A percentile compares a stretch with the other conserved stretches of the same genome.
phyloP scores from a whole-genome alignment of 1,140 invertebrate genomes.

The Dendroctonus ponderosae region DNA sequence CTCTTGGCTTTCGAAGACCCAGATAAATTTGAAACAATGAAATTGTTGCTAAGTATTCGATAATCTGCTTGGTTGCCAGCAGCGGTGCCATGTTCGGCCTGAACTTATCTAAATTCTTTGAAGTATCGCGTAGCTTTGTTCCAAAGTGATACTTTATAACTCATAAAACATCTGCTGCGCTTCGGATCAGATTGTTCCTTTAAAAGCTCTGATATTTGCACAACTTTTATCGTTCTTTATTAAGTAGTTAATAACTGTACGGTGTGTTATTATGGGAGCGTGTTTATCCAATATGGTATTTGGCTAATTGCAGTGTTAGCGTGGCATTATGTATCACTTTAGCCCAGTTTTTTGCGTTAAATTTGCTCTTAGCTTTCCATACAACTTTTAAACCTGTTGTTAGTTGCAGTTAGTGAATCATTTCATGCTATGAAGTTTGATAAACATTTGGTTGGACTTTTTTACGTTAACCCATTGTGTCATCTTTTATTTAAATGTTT shows the following conservation, averaged over 20 bases:
- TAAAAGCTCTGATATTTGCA: conserved; percentile 13
- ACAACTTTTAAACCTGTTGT: too few relatives aligned
- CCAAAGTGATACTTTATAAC: conserved; percentile 10
- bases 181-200: not conserved
- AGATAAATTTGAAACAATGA: conserved; percentile 31
- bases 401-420: too few relatives aligned
- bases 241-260: conserved; percentile 16
- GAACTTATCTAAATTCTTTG: conserved; percentile 14
- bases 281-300: not conserved
- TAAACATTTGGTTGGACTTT: too few relatives aligned
- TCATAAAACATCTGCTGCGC: conserved; percentile 16
- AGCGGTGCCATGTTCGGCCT: conserved; percentile 12
- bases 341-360: too few relatives aligned
- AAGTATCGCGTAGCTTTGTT: conserved; percentile 7
- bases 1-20: conserved; percentile 30
- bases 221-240: conserved; percentile 7
- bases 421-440: too few relatives aligned
- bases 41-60: conserved; percentile 28
- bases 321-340: too few relatives aligned
- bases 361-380: too few relatives aligned
- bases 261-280: not conserved
- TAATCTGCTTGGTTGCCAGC: conserved; percentile 14
- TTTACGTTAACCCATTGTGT: too few relatives aligned
- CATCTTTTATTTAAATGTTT: too few relatives aligned
- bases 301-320: not conserved